Evolutionary conservation across 1,140 invertebrate genomes (phyloP).

Genomic region (Cydia pomonella): DNA sequence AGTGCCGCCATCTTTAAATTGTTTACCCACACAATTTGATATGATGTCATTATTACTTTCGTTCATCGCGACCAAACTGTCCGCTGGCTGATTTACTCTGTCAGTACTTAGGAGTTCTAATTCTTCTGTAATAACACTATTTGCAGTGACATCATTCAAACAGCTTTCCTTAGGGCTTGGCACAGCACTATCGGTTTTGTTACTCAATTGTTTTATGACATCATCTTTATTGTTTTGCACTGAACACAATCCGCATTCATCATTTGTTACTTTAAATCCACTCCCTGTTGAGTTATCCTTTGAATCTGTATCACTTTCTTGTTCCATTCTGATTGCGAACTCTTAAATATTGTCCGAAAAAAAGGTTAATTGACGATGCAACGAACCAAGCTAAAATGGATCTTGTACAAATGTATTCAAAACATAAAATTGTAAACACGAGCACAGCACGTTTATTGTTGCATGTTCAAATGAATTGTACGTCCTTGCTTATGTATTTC

Average conservation of each 20-base stretch:
- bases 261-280: neutral
- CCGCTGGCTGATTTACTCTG: neutral
- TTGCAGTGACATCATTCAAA: neutral
- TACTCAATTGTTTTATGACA: neutral
- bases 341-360: neutral
- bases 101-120: neutral
- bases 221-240: neutral
- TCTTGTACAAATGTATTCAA: neutral
- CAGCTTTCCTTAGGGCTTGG: neutral
- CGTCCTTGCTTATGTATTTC: constrained; percentile 1
- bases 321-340: neutral
- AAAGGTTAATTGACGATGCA: neutral
- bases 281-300: neutral
- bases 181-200: neutral
- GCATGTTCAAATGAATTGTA: neutral
- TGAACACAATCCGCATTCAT: neutral
- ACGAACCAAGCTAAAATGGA: neutral
- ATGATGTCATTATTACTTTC: constrained; percentile 13
- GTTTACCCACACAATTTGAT: neutral
- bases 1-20: constrained; percentile 9
- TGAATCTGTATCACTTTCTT: neutral
- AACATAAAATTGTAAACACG: neutral
- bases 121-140: neutral
- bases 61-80: neutral
- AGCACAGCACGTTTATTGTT: neutral